These are phyloP conservation scores for Pomatostomus ruficeps DNA, from an alignment of 2,113 vertebrate species.

Conservation along the genomic window DNA sequence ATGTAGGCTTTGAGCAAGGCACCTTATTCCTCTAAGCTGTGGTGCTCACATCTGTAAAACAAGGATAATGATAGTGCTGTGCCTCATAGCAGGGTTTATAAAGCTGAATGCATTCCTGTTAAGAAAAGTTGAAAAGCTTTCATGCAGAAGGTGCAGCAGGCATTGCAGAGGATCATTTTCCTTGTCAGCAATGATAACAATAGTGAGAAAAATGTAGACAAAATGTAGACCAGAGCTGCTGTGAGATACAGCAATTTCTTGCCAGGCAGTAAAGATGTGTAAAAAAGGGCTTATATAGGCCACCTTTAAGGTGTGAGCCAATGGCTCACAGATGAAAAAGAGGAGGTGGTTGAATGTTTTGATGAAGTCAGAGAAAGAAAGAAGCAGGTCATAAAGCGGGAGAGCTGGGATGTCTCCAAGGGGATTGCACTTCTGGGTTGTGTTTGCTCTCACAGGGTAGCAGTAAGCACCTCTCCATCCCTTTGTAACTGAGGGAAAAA, in stretches of 20 bases:
- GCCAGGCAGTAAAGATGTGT: background rate
- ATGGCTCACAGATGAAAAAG: background rate
- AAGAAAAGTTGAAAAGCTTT: background rate
- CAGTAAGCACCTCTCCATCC: background rate
- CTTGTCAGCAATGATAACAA: background rate
- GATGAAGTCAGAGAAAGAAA: background rate
- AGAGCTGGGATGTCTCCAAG: background rate
- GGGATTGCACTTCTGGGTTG: background rate
- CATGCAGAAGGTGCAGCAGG: background rate
- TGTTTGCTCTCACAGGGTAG: background rate
- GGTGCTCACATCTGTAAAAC: background rate
- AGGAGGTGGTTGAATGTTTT: background rate
- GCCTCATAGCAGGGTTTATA: background rate
- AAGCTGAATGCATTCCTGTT: background rate
- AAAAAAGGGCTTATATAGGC: background rate
- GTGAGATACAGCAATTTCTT: background rate
- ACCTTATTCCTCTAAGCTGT: background rate
- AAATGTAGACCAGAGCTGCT: background rate
- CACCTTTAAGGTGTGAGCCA: background rate
- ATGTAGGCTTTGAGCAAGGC: background rate
- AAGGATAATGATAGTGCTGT: background rate
- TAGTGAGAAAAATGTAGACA: background rate
- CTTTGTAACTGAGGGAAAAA: background rate
- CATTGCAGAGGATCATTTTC: background rate
- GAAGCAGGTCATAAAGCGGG: background rate